Evolutionary conservation across 2,888 invertebrate species (phyloP).

Genomic region (Vesta saturnalis): DNA sequence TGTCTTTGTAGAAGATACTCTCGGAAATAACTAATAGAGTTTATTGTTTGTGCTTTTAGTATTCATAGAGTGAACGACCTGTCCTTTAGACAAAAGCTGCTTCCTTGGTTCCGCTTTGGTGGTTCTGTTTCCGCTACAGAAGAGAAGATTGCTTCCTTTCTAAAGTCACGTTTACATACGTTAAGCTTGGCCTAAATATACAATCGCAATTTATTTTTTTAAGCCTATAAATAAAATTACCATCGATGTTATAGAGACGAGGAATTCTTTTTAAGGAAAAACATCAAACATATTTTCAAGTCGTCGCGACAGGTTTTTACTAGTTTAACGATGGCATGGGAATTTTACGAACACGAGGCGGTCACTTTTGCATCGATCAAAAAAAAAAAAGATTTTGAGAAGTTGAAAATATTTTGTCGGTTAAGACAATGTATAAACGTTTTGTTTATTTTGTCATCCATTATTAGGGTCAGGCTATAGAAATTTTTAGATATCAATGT

Average conservation of each 20-base stretch:
- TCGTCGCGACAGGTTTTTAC: slow-evolving; percentile 52
- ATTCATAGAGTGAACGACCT: slow-evolving; percentile 42
- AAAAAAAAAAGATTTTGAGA: no score
- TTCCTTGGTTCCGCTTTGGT: slow-evolving; percentile 39
- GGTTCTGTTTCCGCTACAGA: slow-evolving; percentile 35
- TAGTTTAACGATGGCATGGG: slow-evolving; percentile 1
- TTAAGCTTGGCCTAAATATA: slow-evolving; percentile 22
- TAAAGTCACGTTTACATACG: slow-evolving; percentile 21
- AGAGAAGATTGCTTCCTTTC: slow-evolving; percentile 38
- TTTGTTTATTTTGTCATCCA: not conserved
- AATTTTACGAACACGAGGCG: slow-evolving; percentile 11
- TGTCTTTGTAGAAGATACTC: slow-evolving; percentile 8
- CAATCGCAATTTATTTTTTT: slow-evolving; percentile 10
- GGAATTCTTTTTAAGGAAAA: not conserved
- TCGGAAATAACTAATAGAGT: slow-evolving; percentile 36
- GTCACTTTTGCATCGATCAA: slow-evolving; percentile 17
- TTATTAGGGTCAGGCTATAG: not conserved
- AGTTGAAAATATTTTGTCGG: no score
- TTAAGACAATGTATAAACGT: not conserved
- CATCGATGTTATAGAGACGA: not conserved
- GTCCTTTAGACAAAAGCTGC: slow-evolving; percentile 39
- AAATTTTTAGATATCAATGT: no score
- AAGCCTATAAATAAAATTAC: slow-evolving; percentile 1
- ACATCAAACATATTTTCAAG: not conserved
- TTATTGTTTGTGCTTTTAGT: slow-evolving; percentile 34